Percentiles rank a stretch among this genome's conserved stretches.
Conservation (phyloP, 2,797 vertebrate genomes). For the Phalanger gymnotis region DNA sequence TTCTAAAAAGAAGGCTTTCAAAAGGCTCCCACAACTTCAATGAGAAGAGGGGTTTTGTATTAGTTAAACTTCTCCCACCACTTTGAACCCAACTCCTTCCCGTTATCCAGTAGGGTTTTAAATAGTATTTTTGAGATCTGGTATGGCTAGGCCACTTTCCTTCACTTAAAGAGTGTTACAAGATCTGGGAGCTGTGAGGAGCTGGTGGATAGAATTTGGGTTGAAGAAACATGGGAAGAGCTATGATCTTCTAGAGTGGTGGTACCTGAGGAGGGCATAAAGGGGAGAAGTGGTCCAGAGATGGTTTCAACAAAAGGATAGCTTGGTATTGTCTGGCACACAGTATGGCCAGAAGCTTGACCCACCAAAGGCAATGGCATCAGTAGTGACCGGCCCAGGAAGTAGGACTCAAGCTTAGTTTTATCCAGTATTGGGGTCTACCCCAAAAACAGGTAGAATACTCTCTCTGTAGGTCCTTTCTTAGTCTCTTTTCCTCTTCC, state of each 20-base stretch:
- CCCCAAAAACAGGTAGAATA: neutral
- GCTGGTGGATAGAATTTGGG: neutral
- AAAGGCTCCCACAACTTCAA: no score
- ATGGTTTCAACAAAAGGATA: neutral
- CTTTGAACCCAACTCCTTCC: no score
- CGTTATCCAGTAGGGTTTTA: no score
- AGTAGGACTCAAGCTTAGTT: neutral
- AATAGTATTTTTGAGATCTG: no score
- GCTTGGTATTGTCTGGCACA: neutral
- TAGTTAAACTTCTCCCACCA: no score
- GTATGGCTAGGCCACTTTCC: no score
- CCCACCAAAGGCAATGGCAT: neutral
- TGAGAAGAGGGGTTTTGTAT: no score
- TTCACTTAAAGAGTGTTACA: neutral
- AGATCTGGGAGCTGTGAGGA: neutral
- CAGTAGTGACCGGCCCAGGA: neutral
- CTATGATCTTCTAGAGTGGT: neutral
- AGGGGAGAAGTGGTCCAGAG: neutral
- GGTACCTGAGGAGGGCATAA: neutral
- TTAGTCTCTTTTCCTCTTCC: neutral
- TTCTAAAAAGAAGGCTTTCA: no score
- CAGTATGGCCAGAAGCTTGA: neutral
- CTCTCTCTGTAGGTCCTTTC: neutral
- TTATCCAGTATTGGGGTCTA: neutral
- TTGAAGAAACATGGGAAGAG: neutral